Percentiles rank a stretch among this genome's conserved stretches.
Conservation (phyloP, 2,113 vertebrate genomes). For the Periophthalmus modestus region DNA sequence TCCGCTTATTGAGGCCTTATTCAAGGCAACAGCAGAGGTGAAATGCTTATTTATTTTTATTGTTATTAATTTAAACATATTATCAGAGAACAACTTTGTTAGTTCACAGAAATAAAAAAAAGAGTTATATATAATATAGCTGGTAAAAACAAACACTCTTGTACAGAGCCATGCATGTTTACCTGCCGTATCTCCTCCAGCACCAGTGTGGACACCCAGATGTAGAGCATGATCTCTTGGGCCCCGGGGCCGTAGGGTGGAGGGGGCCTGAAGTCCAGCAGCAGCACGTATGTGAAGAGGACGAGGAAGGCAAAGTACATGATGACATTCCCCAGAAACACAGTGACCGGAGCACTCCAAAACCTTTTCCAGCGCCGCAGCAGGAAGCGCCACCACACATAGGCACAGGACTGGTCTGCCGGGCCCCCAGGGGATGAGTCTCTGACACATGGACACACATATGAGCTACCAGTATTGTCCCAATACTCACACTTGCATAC, state of each 20-base stretch:
- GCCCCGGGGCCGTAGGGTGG: slow-evolving; percentile 83
- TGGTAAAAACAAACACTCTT: no score
- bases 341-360: slow-evolving; percentile 92
- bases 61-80: no score
- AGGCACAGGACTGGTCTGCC: slow-evolving; percentile 61
- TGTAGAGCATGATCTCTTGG: slow-evolving; percentile 88
- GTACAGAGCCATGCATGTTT: no score
- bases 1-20: no score
- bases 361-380: slow-evolving; percentile 88
- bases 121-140: no score
- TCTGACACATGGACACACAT: slow-evolving; percentile 58
- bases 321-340: slow-evolving; percentile 94
- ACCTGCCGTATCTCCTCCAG: slow-evolving; percentile 95
- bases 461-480: neutral
- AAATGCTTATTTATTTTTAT: no score
- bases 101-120: no score
- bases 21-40: no score
- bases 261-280: slow-evolving; percentile 85
- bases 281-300: slow-evolving; percentile 90
- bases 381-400: slow-evolving; percentile 76
- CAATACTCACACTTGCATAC: no score
- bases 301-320: slow-evolving; percentile 95
- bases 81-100: no score
- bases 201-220: slow-evolving; percentile 95
- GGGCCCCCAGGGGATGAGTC: slow-evolving; percentile 41